These are phyloP conservation scores for Operophtera brumata DNA, from an alignment of 2,888 invertebrate genomes.

Conservation along the genomic window DNA sequence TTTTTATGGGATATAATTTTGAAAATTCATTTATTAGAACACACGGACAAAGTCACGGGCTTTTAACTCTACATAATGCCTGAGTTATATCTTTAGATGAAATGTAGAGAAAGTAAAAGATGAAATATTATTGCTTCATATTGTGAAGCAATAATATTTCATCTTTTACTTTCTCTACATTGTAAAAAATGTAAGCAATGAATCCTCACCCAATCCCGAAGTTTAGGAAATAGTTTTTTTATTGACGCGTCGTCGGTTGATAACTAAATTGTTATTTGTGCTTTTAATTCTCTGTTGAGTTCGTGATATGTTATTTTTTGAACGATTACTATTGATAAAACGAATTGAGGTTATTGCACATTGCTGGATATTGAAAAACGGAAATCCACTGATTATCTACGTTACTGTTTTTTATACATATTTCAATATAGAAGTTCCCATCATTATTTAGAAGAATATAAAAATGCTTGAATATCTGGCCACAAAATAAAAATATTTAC, in stretches of 20 bases:
- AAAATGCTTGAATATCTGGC: no score
- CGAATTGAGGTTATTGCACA: neutral
- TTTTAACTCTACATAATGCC: constrained; percentile 36
- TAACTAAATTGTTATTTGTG: constrained; percentile 29
- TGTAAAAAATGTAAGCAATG: constrained; percentile 30
- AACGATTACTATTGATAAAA: neutral
- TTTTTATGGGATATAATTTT: no score
- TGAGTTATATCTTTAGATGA: constrained; percentile 33
- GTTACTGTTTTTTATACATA: no score
- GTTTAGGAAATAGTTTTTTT: constrained; percentile 28
- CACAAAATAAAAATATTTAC: no score
- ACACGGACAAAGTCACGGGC: no score
- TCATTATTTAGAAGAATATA: no score
- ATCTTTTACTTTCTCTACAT: no score
- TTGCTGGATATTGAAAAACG: neutral
- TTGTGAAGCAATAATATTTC: no score
- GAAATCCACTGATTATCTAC: no score
- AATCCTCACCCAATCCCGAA: constrained; percentile 30
- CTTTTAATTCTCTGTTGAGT: constrained; percentile 22
- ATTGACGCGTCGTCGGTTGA: constrained; percentile 4
- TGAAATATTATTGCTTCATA: constrained; percentile 36
- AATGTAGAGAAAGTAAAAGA: constrained; percentile 35
- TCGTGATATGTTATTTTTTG: constrained; percentile 3
- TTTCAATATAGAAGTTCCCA: no score
- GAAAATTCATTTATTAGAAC: no score